These are phyloP conservation scores for Minunthozetes semirufus DNA, from an alignment of 2,888 invertebrate species.

Conservation along the genomic window DNA sequence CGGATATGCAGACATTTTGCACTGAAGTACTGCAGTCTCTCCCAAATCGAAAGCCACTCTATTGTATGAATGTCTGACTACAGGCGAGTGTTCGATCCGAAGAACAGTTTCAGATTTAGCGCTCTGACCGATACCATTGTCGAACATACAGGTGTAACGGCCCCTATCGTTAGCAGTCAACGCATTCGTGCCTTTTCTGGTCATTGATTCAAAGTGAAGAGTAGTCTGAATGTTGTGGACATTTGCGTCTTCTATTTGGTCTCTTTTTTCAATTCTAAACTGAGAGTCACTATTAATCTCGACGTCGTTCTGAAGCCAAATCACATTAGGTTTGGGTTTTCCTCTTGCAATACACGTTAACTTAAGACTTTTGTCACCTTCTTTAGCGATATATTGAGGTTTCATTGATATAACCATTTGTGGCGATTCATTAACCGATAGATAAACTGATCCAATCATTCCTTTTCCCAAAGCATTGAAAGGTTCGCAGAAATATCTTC, in stretches of 20 bases:
- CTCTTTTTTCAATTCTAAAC: slow-evolving; percentile 72
- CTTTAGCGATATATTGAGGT: slow-evolving; percentile 50
- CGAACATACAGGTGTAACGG: slow-evolving; percentile 71
- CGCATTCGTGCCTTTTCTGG: slow-evolving; percentile 51
- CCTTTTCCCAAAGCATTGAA: slow-evolving; percentile 81
- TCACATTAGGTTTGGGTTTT: slow-evolving; percentile 73
- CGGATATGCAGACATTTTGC: slow-evolving; percentile 83
- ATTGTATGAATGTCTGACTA: slow-evolving; percentile 61
- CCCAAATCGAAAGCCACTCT: slow-evolving; percentile 72
- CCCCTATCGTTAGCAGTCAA: slow-evolving; percentile 67
- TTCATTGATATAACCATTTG: slow-evolving; percentile 70
- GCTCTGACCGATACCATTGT: slow-evolving; percentile 73
- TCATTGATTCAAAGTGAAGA: slow-evolving; percentile 69
- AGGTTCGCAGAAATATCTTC: slow-evolving; percentile 81
- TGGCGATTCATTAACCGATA: slow-evolving; percentile 82
- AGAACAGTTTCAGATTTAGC: slow-evolving; percentile 77
- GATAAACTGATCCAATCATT: slow-evolving; percentile 69
- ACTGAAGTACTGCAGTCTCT: slow-evolving; percentile 77
- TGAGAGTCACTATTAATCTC: slow-evolving; percentile 48
- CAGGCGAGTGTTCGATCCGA: slow-evolving; percentile 77
- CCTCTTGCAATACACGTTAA: slow-evolving; percentile 79
- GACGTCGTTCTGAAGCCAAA: slow-evolving; percentile 66
- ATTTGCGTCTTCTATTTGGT: slow-evolving; percentile 64
- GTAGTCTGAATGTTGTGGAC: slow-evolving; percentile 76
- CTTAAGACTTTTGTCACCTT: slow-evolving; percentile 69